Conservation (phyloP, 1,140 invertebrate genomes). For the Zaprionus inermis region DNA sequence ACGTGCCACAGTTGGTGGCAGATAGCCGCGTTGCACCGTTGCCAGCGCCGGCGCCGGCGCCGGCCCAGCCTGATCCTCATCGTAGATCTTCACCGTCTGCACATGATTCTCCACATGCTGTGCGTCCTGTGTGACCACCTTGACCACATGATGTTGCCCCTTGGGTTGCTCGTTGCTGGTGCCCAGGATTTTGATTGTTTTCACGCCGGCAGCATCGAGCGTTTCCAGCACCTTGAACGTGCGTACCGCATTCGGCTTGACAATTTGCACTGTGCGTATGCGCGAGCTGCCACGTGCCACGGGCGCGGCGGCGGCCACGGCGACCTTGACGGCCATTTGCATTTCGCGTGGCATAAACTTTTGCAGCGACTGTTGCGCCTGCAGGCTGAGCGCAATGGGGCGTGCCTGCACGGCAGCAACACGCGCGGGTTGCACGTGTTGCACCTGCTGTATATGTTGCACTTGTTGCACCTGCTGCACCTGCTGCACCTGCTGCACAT, state of each 20-base stretch:
- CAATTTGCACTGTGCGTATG: slow-evolving; percentile 74
- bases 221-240: slow-evolving; percentile 74
- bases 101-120: slow-evolving; percentile 65
- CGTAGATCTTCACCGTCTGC: slow-evolving; percentile 72
- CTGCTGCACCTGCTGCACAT: slow-evolving; percentile 31
- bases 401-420: neutral
- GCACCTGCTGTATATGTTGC: slow-evolving; percentile 4
- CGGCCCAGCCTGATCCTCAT: slow-evolving; percentile 54
- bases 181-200: slow-evolving; percentile 75
- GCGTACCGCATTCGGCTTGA: slow-evolving; percentile 59
- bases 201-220: slow-evolving; percentile 64
- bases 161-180: slow-evolving; percentile 65
- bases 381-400: slow-evolving; percentile 35
- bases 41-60: neutral
- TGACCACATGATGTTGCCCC: slow-evolving; percentile 68
- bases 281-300: slow-evolving; percentile 54
- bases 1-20: slow-evolving; percentile 58
- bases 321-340: slow-evolving; percentile 73
- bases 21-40: slow-evolving; percentile 28
- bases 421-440: neutral
- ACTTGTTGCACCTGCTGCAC: slow-evolving; percentile 39
- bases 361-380: slow-evolving; percentile 70
- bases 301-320: slow-evolving; percentile 50
- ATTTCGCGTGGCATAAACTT: slow-evolving; percentile 76
- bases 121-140: slow-evolving; percentile 66